These are phyloP conservation scores for Orycteropus afer DNA, from an alignment of 2,113 vertebrate species.

Conservation along the genomic window DNA sequence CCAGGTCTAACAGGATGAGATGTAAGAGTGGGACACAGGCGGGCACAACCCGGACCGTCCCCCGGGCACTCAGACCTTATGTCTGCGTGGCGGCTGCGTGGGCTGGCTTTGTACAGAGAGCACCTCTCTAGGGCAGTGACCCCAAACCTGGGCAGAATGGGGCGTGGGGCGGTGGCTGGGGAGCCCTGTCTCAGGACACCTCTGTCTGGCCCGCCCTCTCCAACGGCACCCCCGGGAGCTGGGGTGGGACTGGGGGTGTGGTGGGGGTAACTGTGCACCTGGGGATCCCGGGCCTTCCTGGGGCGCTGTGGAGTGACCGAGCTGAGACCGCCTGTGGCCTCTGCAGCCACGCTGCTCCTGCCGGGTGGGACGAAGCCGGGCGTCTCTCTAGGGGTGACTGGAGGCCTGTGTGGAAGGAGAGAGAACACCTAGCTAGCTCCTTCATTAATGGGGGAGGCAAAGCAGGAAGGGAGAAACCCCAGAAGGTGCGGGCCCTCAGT, in stretches of 20 bases:
- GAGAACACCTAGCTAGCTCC: background rate
- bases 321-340: too few relatives aligned
- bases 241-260: accelerated
- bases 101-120: background rate
- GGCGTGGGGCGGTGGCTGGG: accelerated
- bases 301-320: too few relatives aligned
- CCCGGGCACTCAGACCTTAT: accelerated
- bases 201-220: background rate
- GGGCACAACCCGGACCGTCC: accelerated
- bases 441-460: accelerated
- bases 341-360: background rate
- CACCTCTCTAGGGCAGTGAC: too few relatives aligned
- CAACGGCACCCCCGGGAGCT: background rate
- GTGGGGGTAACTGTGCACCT: too few relatives aligned
- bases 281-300: too few relatives aligned
- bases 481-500: accelerated
- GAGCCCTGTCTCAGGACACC: background rate
- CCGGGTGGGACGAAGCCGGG: accelerated
- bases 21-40: accelerated
- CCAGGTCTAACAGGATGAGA: too few relatives aligned
- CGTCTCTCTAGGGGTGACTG: accelerated
- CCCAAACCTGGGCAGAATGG: accelerated
- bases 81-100: background rate
- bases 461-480: background rate
- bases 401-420: background rate